phyloP scores from a whole-genome alignment of 1,140 invertebrate genomes.

The Ceratina japonica region DNA sequence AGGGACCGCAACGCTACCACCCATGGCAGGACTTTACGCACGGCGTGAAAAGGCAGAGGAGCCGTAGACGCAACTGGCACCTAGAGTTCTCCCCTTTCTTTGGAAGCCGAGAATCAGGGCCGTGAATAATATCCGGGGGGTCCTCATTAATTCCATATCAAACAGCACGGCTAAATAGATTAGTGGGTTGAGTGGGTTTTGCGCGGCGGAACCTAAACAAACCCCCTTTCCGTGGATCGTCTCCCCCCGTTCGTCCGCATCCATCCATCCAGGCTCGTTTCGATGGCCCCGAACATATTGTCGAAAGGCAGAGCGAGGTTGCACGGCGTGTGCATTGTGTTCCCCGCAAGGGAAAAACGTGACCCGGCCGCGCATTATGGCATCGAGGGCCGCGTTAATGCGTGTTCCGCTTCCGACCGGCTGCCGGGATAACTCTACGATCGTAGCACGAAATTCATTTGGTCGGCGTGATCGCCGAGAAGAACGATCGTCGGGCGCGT shows the following conservation, averaged over 20 bases:
- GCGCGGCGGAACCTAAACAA: constrained; percentile 73
- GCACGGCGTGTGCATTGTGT: constrained; percentile 39
- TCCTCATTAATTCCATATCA: constrained; percentile 80
- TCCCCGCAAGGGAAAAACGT: constrained; percentile 27
- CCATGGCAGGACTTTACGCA: constrained; percentile 25
- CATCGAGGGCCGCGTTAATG: constrained; percentile 70
- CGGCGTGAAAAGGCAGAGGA: constrained; percentile 44
- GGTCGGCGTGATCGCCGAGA: not conserved
- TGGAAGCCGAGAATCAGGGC: constrained; percentile 50
- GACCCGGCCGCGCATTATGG: constrained; percentile 54
- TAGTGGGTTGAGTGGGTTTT: constrained; percentile 77
- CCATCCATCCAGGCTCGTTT: constrained; percentile 54
- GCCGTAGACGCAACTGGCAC: constrained; percentile 36
- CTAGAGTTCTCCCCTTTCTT: constrained; percentile 4
- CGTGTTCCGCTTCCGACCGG: constrained; percentile 73
- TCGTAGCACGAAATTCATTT: not conserved
- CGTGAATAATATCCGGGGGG: constrained; percentile 64
- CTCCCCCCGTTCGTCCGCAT: constrained; percentile 45
- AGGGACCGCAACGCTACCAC: too few species aligned
- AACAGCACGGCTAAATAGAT: constrained; percentile 79
- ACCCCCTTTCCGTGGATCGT: constrained; percentile 55
- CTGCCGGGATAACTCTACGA: constrained; percentile 10
- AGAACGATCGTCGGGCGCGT: constrained; percentile 22
- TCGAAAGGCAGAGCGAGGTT: constrained; percentile 53
- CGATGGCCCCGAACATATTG: constrained; percentile 70